Evolutionary conservation across 2,888 invertebrate species (phyloP).

Genomic region (Dynastes tityus): DNA sequence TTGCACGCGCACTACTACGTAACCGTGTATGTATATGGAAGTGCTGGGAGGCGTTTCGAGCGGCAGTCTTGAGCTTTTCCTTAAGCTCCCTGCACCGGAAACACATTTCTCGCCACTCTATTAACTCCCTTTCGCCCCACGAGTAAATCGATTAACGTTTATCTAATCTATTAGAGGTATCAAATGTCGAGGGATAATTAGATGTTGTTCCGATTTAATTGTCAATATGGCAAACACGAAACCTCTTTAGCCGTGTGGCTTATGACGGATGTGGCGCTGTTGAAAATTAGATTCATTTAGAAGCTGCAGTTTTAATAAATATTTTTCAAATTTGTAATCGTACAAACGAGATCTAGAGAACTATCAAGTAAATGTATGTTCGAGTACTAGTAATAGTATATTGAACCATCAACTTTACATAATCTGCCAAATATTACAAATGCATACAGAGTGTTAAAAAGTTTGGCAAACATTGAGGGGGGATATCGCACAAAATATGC

Average conservation of each 20-base stretch:
- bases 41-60: neutral
- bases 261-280: neutral
- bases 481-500: too few species aligned
- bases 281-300: neutral
- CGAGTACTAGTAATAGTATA: too few species aligned
- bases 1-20: neutral
- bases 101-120: slow-evolving; percentile 52
- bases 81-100: slow-evolving; percentile 47
- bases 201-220: slow-evolving; percentile 52
- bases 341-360: too few species aligned
- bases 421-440: too few species aligned
- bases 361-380: too few species aligned
- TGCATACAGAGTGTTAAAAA: too few species aligned
- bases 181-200: slow-evolving; percentile 52
- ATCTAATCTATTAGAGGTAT: slow-evolving; percentile 57
- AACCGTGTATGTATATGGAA: neutral
- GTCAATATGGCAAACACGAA: slow-evolving; percentile 25
- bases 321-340: too few species aligned
- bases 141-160: slow-evolving; percentile 57
- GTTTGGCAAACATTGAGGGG: too few species aligned
- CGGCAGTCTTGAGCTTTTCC: slow-evolving; percentile 41
- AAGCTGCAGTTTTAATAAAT: neutral
- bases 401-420: too few species aligned
- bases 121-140: slow-evolving; percentile 54
- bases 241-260: neutral